These are phyloP conservation scores for Tillus elongatus DNA, from an alignment of 2,888 invertebrate genomes.

Conservation along the genomic window DNA sequence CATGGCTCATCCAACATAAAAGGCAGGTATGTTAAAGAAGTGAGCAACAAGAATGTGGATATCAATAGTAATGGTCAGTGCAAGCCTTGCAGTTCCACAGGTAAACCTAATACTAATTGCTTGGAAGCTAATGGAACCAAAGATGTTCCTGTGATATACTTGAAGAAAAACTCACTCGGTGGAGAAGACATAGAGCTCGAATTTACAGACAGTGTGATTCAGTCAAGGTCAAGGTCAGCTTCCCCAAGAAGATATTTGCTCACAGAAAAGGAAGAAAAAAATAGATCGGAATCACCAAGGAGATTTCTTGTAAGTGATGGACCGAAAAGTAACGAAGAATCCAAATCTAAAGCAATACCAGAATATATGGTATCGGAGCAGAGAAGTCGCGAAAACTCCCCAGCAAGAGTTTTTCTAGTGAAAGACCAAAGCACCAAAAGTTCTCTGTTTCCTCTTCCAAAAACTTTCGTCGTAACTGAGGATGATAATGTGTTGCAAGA, in stretches of 20 bases:
- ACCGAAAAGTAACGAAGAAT: constrained; percentile 15
- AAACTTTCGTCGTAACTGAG: constrained; percentile 25
- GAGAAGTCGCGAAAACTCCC: constrained; percentile 14
- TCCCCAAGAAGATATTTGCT: constrained; percentile 24
- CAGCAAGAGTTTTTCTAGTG: constrained; percentile 16
- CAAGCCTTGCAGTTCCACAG: no score
- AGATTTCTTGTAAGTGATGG: constrained; percentile 24
- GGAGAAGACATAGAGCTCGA: constrained; percentile 27
- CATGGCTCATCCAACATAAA: constrained; percentile 10
- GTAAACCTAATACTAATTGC: no score
- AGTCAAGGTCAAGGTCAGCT: constrained; percentile 18
- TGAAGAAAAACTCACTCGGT: constrained; percentile 19
- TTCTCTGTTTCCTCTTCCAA: constrained; percentile 23
- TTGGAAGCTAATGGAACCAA: not conserved
- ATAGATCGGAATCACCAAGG: constrained; percentile 17
- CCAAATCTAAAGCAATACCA: constrained; percentile 22
- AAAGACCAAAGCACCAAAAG: constrained; percentile 18
- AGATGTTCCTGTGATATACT: constrained; percentile 19
- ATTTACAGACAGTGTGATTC: constrained; percentile 17
- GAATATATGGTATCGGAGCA: constrained; percentile 24
- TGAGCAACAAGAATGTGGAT: constrained; percentile 1
- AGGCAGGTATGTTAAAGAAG: constrained; percentile 5
- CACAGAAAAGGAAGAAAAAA: constrained; percentile 21
- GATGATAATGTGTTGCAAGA: no score
- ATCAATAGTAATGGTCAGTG: no score